These are phyloP conservation scores for Nipponia nippon DNA, from an alignment of 2,113 vertebrate genomes.

Conservation along the genomic window DNA sequence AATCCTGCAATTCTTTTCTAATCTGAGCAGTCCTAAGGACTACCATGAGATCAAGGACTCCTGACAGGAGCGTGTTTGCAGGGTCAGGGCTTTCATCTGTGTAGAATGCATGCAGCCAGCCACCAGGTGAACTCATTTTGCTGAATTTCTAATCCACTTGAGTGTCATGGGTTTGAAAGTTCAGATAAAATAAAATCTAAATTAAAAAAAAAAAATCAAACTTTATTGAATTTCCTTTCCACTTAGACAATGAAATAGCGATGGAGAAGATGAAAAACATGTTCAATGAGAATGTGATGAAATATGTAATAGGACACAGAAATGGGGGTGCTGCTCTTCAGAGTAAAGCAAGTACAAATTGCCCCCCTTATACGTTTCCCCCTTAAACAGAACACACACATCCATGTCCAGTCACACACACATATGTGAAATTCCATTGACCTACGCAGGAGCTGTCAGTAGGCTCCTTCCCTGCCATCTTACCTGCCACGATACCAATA, in stretches of 20 bases:
- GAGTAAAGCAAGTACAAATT: background rate
- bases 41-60: constrained; percentile 38
- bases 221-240: constrained; percentile 17
- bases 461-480: background rate
- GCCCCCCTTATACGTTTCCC: background rate
- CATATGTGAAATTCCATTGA: background rate
- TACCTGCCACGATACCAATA: background rate
- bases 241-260: constrained; percentile 13
- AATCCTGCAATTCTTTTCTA: constrained; percentile 50
- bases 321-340: background rate
- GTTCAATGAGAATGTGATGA: background rate
- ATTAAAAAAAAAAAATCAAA: background rate
- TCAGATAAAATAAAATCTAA: constrained; percentile 15
- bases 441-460: fast-evolving
- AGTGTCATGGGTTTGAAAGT: background rate
- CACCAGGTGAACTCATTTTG: constrained; percentile 17
- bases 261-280: background rate
- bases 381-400: background rate
- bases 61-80: background rate
- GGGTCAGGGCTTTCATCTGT: constrained; percentile 26
- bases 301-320: background rate
- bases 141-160: background rate
- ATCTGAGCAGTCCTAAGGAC: background rate
- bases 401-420: background rate
- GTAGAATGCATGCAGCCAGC: background rate